A percentile compares a stretch with the other conserved stretches of the same genome.
Conservation (phyloP, 2,113 vertebrate species). For the Melanerpes aurifrons region DNA sequence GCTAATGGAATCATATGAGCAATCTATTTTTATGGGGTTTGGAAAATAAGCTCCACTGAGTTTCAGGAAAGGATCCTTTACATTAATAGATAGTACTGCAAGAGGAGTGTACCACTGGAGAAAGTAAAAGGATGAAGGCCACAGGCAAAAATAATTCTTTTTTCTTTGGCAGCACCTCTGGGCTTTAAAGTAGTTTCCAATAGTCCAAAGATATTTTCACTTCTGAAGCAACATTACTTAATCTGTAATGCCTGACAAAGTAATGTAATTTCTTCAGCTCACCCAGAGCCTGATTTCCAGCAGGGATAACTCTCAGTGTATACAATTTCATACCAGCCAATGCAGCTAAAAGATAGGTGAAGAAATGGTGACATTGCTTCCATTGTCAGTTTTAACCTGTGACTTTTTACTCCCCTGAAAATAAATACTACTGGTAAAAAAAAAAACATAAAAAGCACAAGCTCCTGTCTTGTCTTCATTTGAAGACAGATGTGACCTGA, state of each 20-base stretch:
- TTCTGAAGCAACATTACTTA: background rate
- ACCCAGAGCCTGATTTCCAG: background rate
- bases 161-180: background rate
- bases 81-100: background rate
- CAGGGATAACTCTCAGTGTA: background rate
- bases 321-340: accelerated
- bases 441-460: background rate
- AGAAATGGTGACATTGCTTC: background rate
- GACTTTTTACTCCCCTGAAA: background rate
- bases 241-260: background rate
- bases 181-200: background rate
- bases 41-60: background rate
- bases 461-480: background rate
- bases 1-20: background rate
- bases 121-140: background rate
- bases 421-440: background rate
- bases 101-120: background rate
- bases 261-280: background rate
- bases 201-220: background rate
- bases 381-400: background rate
- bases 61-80: background rate
- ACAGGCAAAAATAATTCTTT: background rate
- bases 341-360: background rate
- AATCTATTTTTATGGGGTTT: background rate
- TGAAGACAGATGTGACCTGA: background rate